These are phyloP conservation scores for Manduca sexta DNA, from an alignment of 1,140 invertebrate genomes.

Conservation along the genomic window DNA sequence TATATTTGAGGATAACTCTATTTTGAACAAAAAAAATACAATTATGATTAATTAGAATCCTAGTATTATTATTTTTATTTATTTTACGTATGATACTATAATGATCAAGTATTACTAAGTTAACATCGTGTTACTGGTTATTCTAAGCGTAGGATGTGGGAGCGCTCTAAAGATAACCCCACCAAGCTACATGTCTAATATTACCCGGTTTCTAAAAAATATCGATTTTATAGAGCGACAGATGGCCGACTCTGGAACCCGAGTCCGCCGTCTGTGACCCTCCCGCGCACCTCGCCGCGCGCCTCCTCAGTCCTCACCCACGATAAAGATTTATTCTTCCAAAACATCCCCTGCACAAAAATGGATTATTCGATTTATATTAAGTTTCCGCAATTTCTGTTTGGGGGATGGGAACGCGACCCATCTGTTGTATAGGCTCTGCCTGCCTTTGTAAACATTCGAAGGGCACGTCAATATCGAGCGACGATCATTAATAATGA, in stretches of 20 bases:
- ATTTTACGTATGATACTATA: too few relatives aligned
- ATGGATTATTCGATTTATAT: conserved; percentile 70
- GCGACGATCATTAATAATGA: conserved; percentile 58
- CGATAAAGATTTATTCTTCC: conserved; percentile 65
- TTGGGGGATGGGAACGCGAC: conserved; percentile 33
- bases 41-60: too few relatives aligned
- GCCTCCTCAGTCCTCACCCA: too few relatives aligned
- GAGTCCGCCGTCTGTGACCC: conserved; percentile 52
- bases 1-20: too few relatives aligned
- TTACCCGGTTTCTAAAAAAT: conserved; percentile 54
- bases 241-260: conserved; percentile 50
- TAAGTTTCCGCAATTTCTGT: conserved; percentile 69
- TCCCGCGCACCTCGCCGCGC: conserved; percentile 46
- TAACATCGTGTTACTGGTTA: background rate
- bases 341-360: conserved; percentile 56
- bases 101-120: background rate
- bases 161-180: too few relatives aligned
- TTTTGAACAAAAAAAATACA: too few relatives aligned
- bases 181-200: conserved; percentile 14
- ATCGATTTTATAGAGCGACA: conserved; percentile 65
- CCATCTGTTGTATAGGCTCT: conserved; percentile 45
- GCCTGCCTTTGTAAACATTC: conserved; percentile 61
- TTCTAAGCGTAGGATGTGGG: background rate
- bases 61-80: too few relatives aligned
- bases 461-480: conserved; percentile 47